These are phyloP conservation scores for Oceanodroma leucorhoa DNA, from an alignment of 2,797 vertebrate species.

Conservation along the genomic window DNA sequence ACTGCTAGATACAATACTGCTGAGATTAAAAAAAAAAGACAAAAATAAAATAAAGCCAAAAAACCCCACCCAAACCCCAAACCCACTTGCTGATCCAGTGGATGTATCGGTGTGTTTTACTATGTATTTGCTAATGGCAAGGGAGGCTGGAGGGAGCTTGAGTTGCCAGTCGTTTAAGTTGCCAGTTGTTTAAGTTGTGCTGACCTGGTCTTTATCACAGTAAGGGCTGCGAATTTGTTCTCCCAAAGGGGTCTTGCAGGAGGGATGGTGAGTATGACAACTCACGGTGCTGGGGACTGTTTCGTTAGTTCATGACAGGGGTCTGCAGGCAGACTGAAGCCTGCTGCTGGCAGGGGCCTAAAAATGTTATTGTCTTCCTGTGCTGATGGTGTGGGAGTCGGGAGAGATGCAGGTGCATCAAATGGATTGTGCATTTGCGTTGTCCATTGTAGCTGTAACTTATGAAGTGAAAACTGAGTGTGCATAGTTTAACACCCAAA, in stretches of 20 bases:
- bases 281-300: rapidly evolving
- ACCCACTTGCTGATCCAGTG: background rate
- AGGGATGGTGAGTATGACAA: background rate
- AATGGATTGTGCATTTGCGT: background rate
- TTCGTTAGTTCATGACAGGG: background rate
- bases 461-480: background rate
- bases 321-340: background rate
- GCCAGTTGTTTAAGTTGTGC: background rate
- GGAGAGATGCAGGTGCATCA: background rate
- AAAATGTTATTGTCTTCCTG: no score
- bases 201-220: background rate
- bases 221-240: background rate
- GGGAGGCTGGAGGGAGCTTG: background rate
- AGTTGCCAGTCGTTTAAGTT: background rate
- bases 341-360: background rate
- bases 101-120: background rate
- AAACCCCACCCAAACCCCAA: background rate
- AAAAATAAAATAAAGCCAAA: background rate
- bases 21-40: background rate
- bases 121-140: background rate
- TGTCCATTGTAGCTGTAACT: background rate
- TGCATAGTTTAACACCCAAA: background rate
- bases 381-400: background rate
- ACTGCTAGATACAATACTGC: background rate
- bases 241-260: background rate